Evolutionary conservation across 2,113 vertebrate genomes (phyloP).

Genomic region (Emberiza fucata): DNA sequence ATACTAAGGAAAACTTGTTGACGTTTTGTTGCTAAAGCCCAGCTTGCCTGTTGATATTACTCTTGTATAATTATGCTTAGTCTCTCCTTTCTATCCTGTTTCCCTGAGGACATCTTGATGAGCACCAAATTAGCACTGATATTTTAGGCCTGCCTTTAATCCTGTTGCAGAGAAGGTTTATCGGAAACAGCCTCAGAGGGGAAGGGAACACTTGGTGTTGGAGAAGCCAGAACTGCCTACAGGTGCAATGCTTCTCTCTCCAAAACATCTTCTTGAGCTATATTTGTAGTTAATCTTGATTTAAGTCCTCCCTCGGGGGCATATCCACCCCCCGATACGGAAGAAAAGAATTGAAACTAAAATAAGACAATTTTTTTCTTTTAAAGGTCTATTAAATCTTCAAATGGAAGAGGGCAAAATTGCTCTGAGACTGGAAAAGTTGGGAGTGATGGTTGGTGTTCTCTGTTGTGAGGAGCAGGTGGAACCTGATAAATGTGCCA

Average conservation of each 20-base stretch:
- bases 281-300: not conserved
- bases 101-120: constrained; percentile 40
- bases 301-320: not conserved
- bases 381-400: not conserved
- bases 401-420: not conserved
- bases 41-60: not conserved
- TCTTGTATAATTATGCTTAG: constrained; percentile 34
- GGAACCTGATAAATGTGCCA: not conserved
- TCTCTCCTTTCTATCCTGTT: constrained; percentile 54
- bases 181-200: not conserved
- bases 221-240: not conserved
- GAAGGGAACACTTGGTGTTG: not conserved
- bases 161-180: constrained; percentile 42
- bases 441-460: not conserved
- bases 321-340: rapidly evolving
- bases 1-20: not conserved
- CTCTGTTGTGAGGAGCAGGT: not conserved
- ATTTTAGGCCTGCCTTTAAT: constrained; percentile 61
- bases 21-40: not conserved
- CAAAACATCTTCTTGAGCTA: not conserved
- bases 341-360: not conserved
- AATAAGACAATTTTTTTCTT: not conserved
- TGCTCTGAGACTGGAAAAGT: not conserved
- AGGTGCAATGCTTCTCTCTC: not conserved
- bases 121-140: constrained; percentile 51